Evolutionary conservation across 1,140 invertebrate species (phyloP).

Genomic region (Melitaea cinxia): DNA sequence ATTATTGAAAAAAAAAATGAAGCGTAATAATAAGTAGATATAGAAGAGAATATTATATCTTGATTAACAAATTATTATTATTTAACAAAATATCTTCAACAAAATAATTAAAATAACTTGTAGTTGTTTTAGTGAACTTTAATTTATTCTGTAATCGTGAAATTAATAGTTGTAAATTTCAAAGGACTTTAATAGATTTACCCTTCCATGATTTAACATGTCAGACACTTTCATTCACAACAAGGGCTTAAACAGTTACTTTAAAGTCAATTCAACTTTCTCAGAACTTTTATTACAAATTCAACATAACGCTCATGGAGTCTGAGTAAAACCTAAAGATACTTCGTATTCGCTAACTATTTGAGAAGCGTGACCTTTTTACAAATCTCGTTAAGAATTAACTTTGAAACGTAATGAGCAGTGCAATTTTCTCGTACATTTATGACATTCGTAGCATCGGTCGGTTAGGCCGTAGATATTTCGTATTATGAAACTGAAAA

Average conservation of each 20-base stretch:
- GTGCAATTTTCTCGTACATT: slow-evolving; percentile 4
- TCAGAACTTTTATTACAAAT: slow-evolving; percentile 25
- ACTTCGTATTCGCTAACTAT: slow-evolving; percentile 16
- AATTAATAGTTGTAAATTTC: too few species aligned
- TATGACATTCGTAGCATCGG: background rate
- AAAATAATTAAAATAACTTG: too few species aligned
- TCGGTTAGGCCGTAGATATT: background rate
- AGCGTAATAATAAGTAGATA: too few species aligned
- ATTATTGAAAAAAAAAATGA: too few species aligned
- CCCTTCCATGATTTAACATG: background rate
- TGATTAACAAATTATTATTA: too few species aligned
- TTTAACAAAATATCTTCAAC: too few species aligned
- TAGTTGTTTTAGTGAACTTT: too few species aligned
- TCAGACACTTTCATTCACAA: slow-evolving; percentile 11
- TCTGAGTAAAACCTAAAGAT: slow-evolving; percentile 13
- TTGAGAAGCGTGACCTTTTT: slow-evolving; percentile 12
- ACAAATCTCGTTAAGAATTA: slow-evolving; percentile 14
- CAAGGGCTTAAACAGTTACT: slow-evolving; percentile 20
- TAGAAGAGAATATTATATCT: too few species aligned
- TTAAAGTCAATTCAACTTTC: slow-evolving; percentile 28
- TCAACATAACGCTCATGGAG: slow-evolving; percentile 19
- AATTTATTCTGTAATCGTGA: too few species aligned
- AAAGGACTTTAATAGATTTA: too few species aligned
- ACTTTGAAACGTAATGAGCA: slow-evolving; percentile 17
- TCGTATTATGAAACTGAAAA: background rate